Percentiles rank a stretch among this genome's conserved stretches.
Evolutionary conservation across 2,888 invertebrate genomes (phyloP).

Genomic region (Cerastoderma edule): DNA sequence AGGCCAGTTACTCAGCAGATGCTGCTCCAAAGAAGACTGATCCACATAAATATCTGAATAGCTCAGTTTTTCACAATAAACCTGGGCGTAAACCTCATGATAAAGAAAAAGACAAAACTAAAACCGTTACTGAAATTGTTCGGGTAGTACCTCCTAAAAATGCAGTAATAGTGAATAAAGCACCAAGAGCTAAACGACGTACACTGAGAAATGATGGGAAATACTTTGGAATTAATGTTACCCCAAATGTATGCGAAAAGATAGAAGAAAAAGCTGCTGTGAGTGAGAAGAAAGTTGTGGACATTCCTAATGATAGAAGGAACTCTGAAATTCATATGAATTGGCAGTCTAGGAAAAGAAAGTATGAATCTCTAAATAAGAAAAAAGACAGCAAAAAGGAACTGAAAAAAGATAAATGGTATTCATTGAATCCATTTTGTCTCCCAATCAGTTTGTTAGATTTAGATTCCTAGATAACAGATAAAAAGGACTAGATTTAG

Average conservation of each 20-base stretch:
- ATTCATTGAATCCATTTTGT: slow-evolving; percentile 72
- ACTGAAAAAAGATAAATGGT: slow-evolving; percentile 66
- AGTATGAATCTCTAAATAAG: slow-evolving; percentile 12
- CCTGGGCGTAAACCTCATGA: slow-evolving; percentile 1
- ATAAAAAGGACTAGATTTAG: too few relatives aligned
- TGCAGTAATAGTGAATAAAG: slow-evolving; percentile 33
- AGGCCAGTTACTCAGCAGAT: background rate
- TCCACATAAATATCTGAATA: background rate
- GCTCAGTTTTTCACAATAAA: background rate
- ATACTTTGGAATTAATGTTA: slow-evolving; percentile 18
- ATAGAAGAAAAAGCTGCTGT: too few relatives aligned
- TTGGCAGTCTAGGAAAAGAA: slow-evolving; percentile 10
- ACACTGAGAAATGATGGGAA: slow-evolving; percentile 40
- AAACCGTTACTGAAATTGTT: slow-evolving; percentile 22
- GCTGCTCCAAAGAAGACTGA: background rate
- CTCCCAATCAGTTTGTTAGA: slow-evolving; percentile 67
- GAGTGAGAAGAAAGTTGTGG: too few relatives aligned
- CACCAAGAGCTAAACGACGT: slow-evolving; percentile 17
- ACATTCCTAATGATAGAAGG: background rate
- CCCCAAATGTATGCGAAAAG: background rate
- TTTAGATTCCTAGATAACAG: slow-evolving; percentile 31
- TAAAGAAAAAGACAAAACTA: background rate
- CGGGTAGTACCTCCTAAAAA: slow-evolving; percentile 47
- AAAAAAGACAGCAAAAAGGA: slow-evolving; percentile 24
- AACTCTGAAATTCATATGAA: too few relatives aligned